Conservation (phyloP, 92 coral and sea anemone genomes). For the Porites evermanni region DNA sequence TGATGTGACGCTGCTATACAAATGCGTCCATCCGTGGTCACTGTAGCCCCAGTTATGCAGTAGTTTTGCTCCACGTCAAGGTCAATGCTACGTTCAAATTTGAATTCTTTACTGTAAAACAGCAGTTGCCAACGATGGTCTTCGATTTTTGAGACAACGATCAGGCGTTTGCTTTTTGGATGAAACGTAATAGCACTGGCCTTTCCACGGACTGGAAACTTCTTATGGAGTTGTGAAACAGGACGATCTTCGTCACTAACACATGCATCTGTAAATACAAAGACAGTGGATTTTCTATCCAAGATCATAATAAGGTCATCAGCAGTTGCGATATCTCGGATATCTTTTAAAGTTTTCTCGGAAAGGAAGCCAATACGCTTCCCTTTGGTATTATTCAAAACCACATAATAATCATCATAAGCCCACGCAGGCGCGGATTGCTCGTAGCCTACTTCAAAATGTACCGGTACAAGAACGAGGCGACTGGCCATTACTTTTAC, state of each 20-base stretch:
- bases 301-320: not conserved
- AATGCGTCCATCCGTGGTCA: not conserved
- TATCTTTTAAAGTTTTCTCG: accelerated
- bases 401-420: too few relatives aligned
- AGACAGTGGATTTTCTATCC: not conserved
- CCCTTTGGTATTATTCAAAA: not conserved
- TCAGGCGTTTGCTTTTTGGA: not conserved
- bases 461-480: too few relatives aligned
- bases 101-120: not conserved
- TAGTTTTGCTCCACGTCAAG: not conserved
- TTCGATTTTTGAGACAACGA: not conserved
- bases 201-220: not conserved
- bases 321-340: not conserved
- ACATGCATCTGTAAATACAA: not conserved
- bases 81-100: constrained; percentile 14
- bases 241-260: not conserved
- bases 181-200: constrained; percentile 5
- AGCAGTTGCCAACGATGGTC: not conserved
- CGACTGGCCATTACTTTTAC: too few relatives aligned
- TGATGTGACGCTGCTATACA: not conserved
- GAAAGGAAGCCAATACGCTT: not conserved
- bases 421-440: too few relatives aligned
- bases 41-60: not conserved
- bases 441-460: too few relatives aligned
- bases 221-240: not conserved